Conservation (phyloP, 2,888 invertebrate genomes). For the Pandemis cinnamomeana region DNA sequence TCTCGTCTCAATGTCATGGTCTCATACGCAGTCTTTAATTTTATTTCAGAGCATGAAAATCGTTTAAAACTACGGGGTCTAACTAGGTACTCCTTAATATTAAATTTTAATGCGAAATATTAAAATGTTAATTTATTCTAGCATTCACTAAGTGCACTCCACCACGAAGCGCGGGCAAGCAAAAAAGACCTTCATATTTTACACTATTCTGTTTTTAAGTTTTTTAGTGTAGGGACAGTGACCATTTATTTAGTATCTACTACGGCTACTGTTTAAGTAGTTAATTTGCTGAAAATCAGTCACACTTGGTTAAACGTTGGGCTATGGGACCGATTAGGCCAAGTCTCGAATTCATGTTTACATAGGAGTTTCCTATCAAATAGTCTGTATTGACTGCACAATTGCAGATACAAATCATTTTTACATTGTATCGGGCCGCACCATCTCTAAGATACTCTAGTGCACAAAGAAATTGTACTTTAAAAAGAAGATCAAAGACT, state of each 20-base stretch:
- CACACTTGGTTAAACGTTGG: no score
- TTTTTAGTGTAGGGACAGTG: not conserved
- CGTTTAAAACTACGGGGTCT: not conserved
- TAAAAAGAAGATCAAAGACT: constrained; percentile 20
- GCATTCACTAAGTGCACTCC: not conserved
- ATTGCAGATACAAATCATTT: no score
- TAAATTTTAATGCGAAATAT: not conserved
- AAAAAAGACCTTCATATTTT: not conserved
- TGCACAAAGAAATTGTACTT: not conserved
- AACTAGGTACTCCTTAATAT: not conserved
- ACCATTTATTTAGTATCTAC: no score
- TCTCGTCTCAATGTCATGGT: no score
- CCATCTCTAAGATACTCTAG: not conserved
- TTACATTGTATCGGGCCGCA: not conserved
- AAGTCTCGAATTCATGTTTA: not conserved
- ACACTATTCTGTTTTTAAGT: not conserved
- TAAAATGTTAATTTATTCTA: constrained; percentile 1
- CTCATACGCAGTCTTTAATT: not conserved
- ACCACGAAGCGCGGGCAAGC: not conserved
- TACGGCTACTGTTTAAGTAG: no score
- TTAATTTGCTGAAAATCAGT: no score
- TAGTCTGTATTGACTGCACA: no score
- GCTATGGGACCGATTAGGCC: not conserved
- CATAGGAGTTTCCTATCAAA: no score
- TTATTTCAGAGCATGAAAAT: not conserved